A percentile compares a stretch with the other conserved stretches of the same genome.
These are phyloP conservation scores for Lasioglossum baleicum DNA, from an alignment of 1,140 invertebrate genomes.

Conservation along the genomic window DNA sequence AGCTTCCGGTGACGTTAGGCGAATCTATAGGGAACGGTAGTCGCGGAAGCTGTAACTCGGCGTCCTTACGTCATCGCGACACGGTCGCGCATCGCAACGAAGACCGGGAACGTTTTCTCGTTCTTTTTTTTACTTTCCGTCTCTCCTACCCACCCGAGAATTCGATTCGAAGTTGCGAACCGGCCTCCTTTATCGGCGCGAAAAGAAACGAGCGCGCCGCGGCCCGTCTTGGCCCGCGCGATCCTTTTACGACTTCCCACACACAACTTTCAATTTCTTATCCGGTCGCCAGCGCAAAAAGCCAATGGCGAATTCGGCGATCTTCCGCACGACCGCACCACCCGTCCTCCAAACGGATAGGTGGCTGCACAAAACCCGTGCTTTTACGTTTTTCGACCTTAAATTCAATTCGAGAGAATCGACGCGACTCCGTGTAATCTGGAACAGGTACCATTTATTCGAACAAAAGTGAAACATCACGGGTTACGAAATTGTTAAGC, in stretches of 20 bases:
- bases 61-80: constrained; percentile 48
- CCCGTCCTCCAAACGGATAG: too few species aligned
- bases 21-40: constrained; percentile 63
- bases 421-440: too few species aligned
- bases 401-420: too few species aligned
- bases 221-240: background rate
- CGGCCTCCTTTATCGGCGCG: background rate
- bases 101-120: background rate
- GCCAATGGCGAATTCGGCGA: background rate
- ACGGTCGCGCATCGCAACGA: background rate
- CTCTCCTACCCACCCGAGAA: too few species aligned
- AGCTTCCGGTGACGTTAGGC: constrained; percentile 68
- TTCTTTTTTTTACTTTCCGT: too few species aligned
- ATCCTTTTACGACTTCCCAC: constrained; percentile 12
- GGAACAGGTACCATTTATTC: too few species aligned
- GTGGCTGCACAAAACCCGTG: too few species aligned
- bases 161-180: too few species aligned
- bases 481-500: too few species aligned
- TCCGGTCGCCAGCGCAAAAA: background rate
- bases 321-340: background rate
- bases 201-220: background rate
- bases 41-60: constrained; percentile 63
- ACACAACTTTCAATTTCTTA: constrained; percentile 9
- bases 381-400: too few species aligned
- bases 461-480: too few species aligned